These are phyloP conservation scores for Ectemnius lituratus DNA, from an alignment of 2,888 invertebrate genomes.

Conservation along the genomic window DNA sequence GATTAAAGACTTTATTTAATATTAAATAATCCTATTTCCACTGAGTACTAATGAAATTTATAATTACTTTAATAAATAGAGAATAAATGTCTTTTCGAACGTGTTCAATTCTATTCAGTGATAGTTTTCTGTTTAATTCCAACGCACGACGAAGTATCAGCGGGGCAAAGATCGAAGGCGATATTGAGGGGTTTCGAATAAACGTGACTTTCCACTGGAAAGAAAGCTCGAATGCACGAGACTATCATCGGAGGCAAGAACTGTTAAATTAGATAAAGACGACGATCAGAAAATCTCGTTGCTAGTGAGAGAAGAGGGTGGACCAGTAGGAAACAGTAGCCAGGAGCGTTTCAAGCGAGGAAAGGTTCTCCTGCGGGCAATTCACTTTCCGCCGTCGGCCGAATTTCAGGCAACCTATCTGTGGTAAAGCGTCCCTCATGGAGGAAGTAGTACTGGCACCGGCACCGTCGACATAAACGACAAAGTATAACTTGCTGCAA, in stretches of 20 bases:
- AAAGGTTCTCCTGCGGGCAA: not conserved
- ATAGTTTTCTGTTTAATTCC: too few species aligned
- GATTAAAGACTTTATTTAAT: too few species aligned
- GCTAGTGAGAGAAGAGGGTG: not conserved
- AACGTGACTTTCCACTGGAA: not conserved
- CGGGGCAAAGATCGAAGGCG: not conserved
- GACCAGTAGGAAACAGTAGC: not conserved
- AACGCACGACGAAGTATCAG: not conserved
- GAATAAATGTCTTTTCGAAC: too few species aligned
- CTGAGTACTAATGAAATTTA: too few species aligned
- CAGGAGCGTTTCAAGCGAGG: not conserved
- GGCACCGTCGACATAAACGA: too few species aligned
- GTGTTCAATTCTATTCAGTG: too few species aligned
- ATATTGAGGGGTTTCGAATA: conserved; percentile 6
- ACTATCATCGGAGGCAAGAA: not conserved
- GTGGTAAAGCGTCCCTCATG: too few species aligned
- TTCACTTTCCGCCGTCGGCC: not conserved
- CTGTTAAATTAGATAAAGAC: not conserved
- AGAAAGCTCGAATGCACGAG: not conserved
- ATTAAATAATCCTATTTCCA: too few species aligned
- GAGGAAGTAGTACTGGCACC: too few species aligned
- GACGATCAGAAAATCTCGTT: not conserved
- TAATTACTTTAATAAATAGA: too few species aligned
- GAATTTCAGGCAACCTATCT: not conserved
- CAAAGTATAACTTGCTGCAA: too few species aligned